Base-by-base conservation (phyloP, 2,797 vertebrate genomes). In the Danio tinwini region DNA sequence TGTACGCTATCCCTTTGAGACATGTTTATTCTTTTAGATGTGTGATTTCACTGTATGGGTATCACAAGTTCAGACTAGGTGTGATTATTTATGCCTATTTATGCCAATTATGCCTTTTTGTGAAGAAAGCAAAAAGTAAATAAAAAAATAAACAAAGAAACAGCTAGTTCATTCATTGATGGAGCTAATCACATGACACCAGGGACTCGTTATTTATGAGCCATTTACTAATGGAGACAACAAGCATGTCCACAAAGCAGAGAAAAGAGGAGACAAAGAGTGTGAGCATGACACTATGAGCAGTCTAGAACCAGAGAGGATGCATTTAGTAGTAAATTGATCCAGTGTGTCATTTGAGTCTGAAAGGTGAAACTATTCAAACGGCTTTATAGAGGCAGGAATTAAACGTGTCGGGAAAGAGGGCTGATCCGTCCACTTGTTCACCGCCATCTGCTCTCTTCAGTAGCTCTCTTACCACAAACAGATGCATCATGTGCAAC, bases 331-430 rank as follows among this genome's bases (percentile, higher is more conserved):
- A 44, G 56, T 52, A 71, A 71, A 71, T 12, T 61, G 47, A 71
- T 71, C 67, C 6, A 40, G 5, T 6, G 17, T 19, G 16, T 69
- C 45, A 63, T 63, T 19, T 21, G 47, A 42, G 17, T 71, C 14
- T 1, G 6, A 63, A 78, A 78, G 56, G 56, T 71, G 39, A 71
- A 71, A 71, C 47, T 64, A 55, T 64, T 55, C 17, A 65, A 53
- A 11, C 3, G 21, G 16, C 45, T 37, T 61, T 49, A 52, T 39
- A 72, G 47, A 53, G 37, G 53, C n/a, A 16, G 14, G 45, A 79
- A 37, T 63, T 13, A 61, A 40, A 78, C 9, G 29, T 50, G 29
- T 55, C 49, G 21, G 12, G 45, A 11, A 77, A 50, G 44, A 69
- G 29, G 75, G 21, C 29, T 6, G n/a, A 5, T 9, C 65, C 17